A percentile compares a stretch with the other conserved stretches of the same genome.
phyloP scores from a whole-genome alignment of 2,113 vertebrate species.

The Galbula dea region DNA sequence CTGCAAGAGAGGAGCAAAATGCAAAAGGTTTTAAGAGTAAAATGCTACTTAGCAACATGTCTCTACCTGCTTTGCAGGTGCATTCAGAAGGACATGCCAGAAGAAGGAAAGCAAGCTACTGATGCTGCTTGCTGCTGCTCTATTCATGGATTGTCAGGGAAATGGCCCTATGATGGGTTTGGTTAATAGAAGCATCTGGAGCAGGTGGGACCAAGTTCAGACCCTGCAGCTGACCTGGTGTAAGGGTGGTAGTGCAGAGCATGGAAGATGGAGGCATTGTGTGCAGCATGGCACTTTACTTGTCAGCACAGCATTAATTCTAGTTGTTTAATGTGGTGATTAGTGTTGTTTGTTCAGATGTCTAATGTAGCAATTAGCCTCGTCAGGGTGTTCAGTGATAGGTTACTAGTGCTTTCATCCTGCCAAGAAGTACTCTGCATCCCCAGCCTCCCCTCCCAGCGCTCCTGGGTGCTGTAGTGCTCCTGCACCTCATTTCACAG shows the following conservation, averaged over 20 bases:
- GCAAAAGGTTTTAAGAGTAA: neutral
- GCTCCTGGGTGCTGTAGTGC: neutral
- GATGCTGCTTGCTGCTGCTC: neutral
- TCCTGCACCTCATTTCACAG: neutral
- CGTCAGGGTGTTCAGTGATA: neutral
- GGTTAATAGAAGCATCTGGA: neutral
- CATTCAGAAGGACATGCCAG: neutral
- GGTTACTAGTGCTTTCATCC: neutral
- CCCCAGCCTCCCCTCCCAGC: neutral
- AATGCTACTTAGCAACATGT: neutral
- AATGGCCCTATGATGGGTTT: neutral
- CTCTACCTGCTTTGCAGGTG: neutral
- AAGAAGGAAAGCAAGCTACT: neutral
- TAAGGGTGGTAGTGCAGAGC: no score
- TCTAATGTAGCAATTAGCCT: neutral
- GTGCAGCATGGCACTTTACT: neutral
- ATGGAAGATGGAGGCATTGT: neutral
- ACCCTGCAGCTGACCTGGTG: fast-evolving
- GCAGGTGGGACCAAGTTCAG: neutral
- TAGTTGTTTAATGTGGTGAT: constrained; percentile 30
- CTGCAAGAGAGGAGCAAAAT: neutral
- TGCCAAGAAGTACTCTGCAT: neutral
- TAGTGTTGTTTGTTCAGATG: constrained; percentile 38
- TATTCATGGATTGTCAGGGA: fast-evolving
- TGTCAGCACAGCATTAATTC: neutral